phyloP scores from a whole-genome alignment of 2,113 vertebrate genomes.

The Meleagris gallopavo region DNA sequence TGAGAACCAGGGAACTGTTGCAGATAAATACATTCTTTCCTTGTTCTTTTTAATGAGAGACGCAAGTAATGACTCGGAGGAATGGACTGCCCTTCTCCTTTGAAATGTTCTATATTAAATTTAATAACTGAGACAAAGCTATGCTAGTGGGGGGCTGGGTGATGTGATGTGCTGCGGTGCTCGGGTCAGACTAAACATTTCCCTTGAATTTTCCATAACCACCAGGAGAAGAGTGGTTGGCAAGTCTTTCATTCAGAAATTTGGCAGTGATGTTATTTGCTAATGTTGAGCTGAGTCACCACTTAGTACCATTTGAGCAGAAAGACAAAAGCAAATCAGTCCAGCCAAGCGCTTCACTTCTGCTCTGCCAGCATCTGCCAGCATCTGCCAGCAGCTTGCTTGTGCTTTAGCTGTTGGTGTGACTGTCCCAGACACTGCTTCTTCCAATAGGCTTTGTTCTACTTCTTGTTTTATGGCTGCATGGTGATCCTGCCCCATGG shows the following conservation, averaged over 20 bases:
- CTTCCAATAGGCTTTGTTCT: neutral
- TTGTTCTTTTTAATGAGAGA: neutral
- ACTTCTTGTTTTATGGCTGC: neutral
- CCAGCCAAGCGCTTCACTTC: neutral
- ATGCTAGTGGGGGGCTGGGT: neutral
- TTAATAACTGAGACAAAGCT: neutral
- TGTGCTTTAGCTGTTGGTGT: accelerated
- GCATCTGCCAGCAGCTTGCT: neutral
- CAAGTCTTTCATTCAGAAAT: neutral
- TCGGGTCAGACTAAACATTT: neutral
- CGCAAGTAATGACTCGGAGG: neutral
- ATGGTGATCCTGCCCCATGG: accelerated
- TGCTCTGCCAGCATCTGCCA: accelerated
- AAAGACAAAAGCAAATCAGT: neutral
- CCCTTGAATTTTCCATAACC: slow-evolving; percentile 10
- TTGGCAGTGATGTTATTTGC: neutral
- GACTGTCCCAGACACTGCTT: neutral
- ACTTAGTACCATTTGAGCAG: accelerated
- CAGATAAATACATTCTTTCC: neutral
- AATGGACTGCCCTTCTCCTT: neutral
- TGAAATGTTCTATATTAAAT: neutral
- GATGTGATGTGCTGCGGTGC: neutral
- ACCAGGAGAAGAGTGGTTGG: neutral
- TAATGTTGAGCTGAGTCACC: neutral
- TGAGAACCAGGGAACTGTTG: neutral